Evolutionary conservation across 1,140 invertebrate species (phyloP).

Genomic region (Anastrepha obliqua): DNA sequence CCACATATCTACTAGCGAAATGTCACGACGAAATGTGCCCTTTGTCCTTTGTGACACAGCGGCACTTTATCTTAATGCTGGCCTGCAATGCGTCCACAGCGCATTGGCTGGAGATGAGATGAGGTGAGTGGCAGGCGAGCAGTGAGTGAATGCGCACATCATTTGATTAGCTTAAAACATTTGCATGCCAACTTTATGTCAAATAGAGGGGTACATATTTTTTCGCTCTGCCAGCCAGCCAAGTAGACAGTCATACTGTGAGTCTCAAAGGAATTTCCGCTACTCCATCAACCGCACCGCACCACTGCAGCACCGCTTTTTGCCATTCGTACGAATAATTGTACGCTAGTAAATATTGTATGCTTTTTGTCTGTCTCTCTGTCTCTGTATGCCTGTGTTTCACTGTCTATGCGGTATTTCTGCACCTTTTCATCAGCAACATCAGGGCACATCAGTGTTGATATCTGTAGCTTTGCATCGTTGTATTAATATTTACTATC

Average conservation of each 20-base stretch:
- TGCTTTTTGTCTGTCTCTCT: slow-evolving; percentile 33
- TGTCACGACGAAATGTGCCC: neutral
- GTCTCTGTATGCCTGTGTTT: neutral
- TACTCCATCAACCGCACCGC: neutral
- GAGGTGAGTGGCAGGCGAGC: neutral
- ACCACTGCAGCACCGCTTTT: neutral
- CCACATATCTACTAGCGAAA: too few species aligned
- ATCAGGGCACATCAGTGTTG: neutral
- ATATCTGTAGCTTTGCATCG: slow-evolving; percentile 40
- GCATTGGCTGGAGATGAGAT: neutral
- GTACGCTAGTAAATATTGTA: slow-evolving; percentile 47
- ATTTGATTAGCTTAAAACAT: slow-evolving; percentile 52
- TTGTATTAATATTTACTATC: slow-evolving; percentile 26
- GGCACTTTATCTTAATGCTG: slow-evolving; percentile 42
- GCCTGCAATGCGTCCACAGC: slow-evolving; percentile 14
- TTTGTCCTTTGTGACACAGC: slow-evolving; percentile 8
- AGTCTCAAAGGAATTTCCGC: slow-evolving; percentile 15
- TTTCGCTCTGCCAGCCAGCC: neutral
- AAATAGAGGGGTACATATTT: neutral
- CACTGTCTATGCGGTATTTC: slow-evolving; percentile 12
- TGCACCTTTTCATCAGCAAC: slow-evolving; percentile 12
- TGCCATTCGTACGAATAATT: slow-evolving; percentile 28
- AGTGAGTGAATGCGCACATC: neutral
- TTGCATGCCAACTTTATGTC: slow-evolving; percentile 44
- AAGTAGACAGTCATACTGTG: neutral